A percentile compares a stretch with the other conserved stretches of the same genome.
Evolutionary conservation across 2,888 invertebrate genomes (phyloP).

Genomic region (Megaustenia siamemsis): DNA sequence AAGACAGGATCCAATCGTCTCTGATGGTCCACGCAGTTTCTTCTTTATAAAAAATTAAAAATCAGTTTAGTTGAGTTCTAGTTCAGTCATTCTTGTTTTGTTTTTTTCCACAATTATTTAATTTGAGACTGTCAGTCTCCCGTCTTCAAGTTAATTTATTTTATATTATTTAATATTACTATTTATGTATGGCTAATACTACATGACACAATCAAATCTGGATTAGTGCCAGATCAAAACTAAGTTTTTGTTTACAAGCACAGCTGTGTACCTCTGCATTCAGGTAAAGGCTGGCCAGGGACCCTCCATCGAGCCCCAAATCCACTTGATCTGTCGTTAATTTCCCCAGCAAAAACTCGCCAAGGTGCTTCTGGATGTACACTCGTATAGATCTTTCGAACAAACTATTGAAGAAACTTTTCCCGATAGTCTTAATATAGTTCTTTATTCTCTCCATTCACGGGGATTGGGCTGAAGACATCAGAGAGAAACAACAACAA

Average conservation of each 20-base stretch:
- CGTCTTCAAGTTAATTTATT: too few species aligned
- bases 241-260: conserved; percentile 45
- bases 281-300: conserved; percentile 51
- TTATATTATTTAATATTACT: too few species aligned
- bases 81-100: too few species aligned
- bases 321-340: conserved; percentile 54
- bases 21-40: too few species aligned
- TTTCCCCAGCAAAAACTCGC: conserved; percentile 51
- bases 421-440: conserved; percentile 42
- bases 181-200: too few species aligned
- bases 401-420: conserved; percentile 46
- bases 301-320: conserved; percentile 53
- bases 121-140: too few species aligned
- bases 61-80: too few species aligned
- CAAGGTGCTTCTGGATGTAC: conserved; percentile 54
- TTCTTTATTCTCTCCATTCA: conserved; percentile 47
- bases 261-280: conserved; percentile 52
- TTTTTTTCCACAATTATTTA: too few species aligned
- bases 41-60: too few species aligned
- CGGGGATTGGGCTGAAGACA: background rate
- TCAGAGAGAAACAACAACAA: conserved; percentile 33
- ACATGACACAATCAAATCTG: too few species aligned
- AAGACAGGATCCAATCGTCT: too few species aligned
- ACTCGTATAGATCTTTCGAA: conserved; percentile 53
- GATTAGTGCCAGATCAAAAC: too few species aligned